Percentiles rank a stretch among this genome's conserved stretches.
phyloP scores from a whole-genome alignment of 2,888 invertebrate species.

The Philonicus albiceps region DNA sequence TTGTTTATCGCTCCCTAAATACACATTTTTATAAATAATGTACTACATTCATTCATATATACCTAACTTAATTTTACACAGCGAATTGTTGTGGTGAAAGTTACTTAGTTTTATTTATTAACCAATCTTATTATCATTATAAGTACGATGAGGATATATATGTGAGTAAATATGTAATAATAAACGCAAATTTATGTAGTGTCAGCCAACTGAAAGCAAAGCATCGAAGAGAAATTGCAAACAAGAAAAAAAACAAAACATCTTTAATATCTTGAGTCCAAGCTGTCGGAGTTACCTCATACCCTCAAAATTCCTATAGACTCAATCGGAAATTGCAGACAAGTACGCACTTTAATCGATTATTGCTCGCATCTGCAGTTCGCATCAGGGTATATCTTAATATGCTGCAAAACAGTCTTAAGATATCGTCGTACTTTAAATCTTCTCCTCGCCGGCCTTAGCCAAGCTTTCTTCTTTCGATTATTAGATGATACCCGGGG shows the following conservation, averaged over 20 bases:
- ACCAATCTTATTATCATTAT: background rate
- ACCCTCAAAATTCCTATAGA: background rate
- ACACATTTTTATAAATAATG: background rate
- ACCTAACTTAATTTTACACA: background rate
- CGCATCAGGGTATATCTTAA: background rate
- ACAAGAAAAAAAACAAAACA: no score
- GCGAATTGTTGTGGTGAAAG: background rate
- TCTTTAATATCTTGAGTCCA: background rate
- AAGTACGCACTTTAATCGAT: background rate
- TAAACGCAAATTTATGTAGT: background rate
- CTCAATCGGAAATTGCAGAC: background rate
- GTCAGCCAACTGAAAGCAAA: background rate
- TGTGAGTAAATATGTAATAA: background rate
- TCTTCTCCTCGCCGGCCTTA: background rate
- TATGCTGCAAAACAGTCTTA: background rate
- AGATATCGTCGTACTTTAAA: background rate
- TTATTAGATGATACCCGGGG: background rate
- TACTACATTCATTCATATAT: background rate
- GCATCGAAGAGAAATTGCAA: background rate
- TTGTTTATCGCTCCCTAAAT: no score
- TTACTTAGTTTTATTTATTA: background rate
- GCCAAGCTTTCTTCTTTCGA: background rate
- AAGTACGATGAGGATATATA: background rate
- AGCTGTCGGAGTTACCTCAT: background rate
- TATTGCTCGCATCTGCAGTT: background rate